Conservation (phyloP, 2,113 vertebrate species). For the mouse (Mus musculus) region DNA sequence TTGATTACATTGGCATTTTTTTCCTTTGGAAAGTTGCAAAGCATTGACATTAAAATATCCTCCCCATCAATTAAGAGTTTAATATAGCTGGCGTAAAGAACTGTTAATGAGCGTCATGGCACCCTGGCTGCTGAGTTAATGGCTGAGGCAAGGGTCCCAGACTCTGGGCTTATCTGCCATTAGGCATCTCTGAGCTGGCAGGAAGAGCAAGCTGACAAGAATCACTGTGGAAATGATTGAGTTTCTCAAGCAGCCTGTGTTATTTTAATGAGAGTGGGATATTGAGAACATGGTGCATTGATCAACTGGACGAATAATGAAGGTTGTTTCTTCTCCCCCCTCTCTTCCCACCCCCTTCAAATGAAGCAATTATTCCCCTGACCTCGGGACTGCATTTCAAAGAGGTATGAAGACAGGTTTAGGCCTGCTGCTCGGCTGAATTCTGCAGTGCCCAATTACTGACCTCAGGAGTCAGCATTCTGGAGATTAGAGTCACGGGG, state of each 20-base stretch:
- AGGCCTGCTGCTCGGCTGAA: constrained; percentile 90
- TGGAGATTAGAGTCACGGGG: constrained; percentile 91
- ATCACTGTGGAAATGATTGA: constrained; percentile 68
- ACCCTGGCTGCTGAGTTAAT: constrained; percentile 72
- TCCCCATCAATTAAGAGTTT: constrained; percentile 75
- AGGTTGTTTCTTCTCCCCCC: constrained; percentile 76
- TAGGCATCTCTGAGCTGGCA: constrained; percentile 63
- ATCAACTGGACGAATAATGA: constrained; percentile 80
- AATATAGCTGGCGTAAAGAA: constrained; percentile 44
- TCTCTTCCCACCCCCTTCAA: constrained; percentile 85
- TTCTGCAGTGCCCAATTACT: constrained; percentile 90
- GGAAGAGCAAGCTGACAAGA: constrained; percentile 59
- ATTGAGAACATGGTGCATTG: constrained; percentile 80
- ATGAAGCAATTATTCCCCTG: constrained; percentile 89
- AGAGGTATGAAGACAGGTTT: constrained; percentile 90
- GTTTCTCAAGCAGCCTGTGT: constrained; percentile 74
- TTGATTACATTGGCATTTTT: constrained; percentile 74
- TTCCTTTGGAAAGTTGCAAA: constrained; percentile 73
- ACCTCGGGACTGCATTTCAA: constrained; percentile 89
- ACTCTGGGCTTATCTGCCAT: constrained; percentile 60
- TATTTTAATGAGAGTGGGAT: constrained; percentile 75
- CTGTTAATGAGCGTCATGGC: constrained; percentile 65
- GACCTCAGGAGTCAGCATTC: constrained; percentile 93
- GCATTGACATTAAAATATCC: constrained; percentile 74
- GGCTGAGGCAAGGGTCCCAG: constrained; percentile 41